phyloP scores from a whole-genome alignment of 2,888 invertebrate species.

The Hirtodrosophila confusa region DNA sequence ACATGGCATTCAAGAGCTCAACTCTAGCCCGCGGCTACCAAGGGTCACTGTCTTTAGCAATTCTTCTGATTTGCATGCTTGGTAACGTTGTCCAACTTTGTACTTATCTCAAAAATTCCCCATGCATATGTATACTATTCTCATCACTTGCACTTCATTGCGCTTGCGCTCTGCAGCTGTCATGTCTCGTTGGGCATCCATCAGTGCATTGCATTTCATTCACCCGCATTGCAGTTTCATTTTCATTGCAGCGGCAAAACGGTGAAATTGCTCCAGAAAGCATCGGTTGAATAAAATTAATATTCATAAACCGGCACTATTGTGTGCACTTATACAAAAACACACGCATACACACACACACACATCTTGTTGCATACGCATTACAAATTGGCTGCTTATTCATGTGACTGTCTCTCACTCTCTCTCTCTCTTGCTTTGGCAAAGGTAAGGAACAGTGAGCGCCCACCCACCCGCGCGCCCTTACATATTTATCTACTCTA shows the following conservation, averaged over 20 bases:
- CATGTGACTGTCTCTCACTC: slow-evolving; percentile 39
- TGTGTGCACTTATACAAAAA: slow-evolving; percentile 3
- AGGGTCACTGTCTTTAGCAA: slow-evolving; percentile 15
- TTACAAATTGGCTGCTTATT: slow-evolving; percentile 30
- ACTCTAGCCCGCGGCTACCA: slow-evolving; percentile 2
- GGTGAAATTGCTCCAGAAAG: slow-evolving; percentile 4
- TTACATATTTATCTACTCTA: not conserved
- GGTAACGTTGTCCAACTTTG: slow-evolving; percentile 28
- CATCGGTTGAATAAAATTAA: slow-evolving; percentile 12
- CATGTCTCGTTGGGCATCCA: slow-evolving; percentile 4
- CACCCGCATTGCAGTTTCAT: slow-evolving; percentile 6
- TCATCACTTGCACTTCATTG: slow-evolving; percentile 41
- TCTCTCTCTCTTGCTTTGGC: slow-evolving; percentile 6
- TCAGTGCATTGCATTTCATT: slow-evolving; percentile 17
- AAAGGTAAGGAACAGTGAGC: slow-evolving; percentile 22
- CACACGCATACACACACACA: slow-evolving; percentile 3
- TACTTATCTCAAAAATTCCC: slow-evolving; percentile 5
- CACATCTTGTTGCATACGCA: not conserved
- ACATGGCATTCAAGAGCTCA: slow-evolving; percentile 32
- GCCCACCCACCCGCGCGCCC: not conserved
- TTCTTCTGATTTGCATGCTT: slow-evolving; percentile 35
- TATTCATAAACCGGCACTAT: slow-evolving; percentile 29
- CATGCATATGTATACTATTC: not conserved
- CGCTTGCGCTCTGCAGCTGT: slow-evolving; percentile 40
- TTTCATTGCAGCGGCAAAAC: slow-evolving; percentile 12